phyloP scores from a whole-genome alignment of 2,797 vertebrate genomes.

The Rhynchonycteris naso region DNA sequence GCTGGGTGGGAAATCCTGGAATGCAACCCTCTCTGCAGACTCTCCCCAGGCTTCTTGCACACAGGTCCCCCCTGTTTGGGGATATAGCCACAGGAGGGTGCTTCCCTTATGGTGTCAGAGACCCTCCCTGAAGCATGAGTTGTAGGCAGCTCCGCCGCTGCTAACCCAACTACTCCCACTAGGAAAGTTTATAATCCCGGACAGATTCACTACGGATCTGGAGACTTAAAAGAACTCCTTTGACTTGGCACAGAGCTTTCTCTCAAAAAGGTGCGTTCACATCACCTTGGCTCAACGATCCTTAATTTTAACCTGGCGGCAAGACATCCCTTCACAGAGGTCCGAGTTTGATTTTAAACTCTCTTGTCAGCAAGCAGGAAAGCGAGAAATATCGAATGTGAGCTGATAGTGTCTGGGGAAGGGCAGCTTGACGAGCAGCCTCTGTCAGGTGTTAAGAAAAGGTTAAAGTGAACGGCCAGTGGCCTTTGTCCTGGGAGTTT shows the following conservation, averaged over 20 bases:
- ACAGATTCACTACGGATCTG: not conserved
- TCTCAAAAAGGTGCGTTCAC: not conserved
- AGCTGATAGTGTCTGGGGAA: not conserved
- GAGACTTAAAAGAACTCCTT: not conserved
- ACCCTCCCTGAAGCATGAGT: not conserved
- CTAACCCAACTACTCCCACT: not conserved
- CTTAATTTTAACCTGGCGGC: not conserved
- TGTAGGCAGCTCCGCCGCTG: too few relatives aligned
- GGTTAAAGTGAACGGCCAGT: not conserved
- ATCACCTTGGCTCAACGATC: not conserved
- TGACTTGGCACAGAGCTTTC: not conserved
- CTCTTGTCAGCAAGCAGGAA: not conserved
- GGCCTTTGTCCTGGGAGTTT: not conserved
- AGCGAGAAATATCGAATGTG: not conserved
- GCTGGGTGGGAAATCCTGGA: not conserved
- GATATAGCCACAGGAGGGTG: not conserved
- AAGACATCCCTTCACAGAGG: not conserved
- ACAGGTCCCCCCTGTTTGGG: not conserved
- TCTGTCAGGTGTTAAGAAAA: not conserved
- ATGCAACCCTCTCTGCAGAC: not conserved
- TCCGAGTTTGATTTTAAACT: not conserved
- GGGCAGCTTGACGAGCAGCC: not conserved
- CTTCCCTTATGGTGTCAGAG: not conserved
- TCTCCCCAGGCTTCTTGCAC: not conserved
- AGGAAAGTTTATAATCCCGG: not conserved